Base-by-base conservation (phyloP, 2,113 vertebrate species). In the mouse (Mus musculus) region DNA sequence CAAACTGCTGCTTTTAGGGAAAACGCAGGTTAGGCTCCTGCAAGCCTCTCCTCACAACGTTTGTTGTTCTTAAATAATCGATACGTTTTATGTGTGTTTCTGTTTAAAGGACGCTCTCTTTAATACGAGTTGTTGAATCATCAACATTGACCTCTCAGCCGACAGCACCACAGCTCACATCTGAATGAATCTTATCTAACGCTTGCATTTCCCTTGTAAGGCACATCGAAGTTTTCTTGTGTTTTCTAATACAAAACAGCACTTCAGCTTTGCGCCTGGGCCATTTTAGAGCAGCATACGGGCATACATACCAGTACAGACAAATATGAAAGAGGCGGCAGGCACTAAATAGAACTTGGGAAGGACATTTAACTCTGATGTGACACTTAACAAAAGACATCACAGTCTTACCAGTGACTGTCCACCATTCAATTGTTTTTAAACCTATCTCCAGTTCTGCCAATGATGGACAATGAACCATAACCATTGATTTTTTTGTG, bases 361-460 rank as follows among this genome's bases (percentile, higher is more conserved):
- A 89, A 89, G 63, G 54, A 52, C 5, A 11, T 36, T 22, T 81
- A 2, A 65, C 52, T 19, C 5, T 0, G 22, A 12, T 19, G 17
- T 63, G 39, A 82, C 28, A 61, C 24, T 63, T 33, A 39, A 82
- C 36, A 82, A 65, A 28, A 65, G 71, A 46, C 28, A 5, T 30
- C 36, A 69, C 17, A 76, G 7, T 0, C 0, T 5, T 5, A 2
- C 10, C 33, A 30, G 14, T 46, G 20, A 52, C 24, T 49, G 33
- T 16, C 69, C 39, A 19, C 1, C 20, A 17, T 3, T 77, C 5
- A 13, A 11, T 80, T 4, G 42, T 71, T 36, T 90, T 24, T 19
- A 17, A 59, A 78, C 61, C 46, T 52, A 36, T 75, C n/a, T 63
- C 2, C 0, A 2, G n/a, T 19, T 69, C 42, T 36, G 17, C 3